These are phyloP conservation scores for Rhombomys opimus DNA, from an alignment of 2,113 vertebrate species.

Conservation along the genomic window DNA sequence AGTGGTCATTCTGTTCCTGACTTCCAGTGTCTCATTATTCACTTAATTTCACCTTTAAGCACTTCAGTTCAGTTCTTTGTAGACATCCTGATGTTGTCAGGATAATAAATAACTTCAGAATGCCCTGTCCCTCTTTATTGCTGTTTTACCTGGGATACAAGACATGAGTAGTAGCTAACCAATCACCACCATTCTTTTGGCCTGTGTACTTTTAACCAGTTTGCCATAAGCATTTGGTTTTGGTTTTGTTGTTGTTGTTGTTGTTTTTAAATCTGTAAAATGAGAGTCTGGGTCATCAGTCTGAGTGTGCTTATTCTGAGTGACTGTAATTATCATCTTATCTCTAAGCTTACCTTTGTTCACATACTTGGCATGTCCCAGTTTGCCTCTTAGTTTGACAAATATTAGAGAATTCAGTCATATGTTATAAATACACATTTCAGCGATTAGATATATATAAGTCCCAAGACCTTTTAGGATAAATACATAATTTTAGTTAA, in stretches of 20 bases:
- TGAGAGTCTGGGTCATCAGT: background rate
- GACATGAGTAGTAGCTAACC: no score
- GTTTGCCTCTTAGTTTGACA: background rate
- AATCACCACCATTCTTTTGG: background rate
- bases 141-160: background rate
- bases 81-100: background rate
- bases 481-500: background rate
- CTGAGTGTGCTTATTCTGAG: background rate
- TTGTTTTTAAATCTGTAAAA: background rate
- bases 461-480: background rate
- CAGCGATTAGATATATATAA: background rate
- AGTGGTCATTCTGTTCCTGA: no score
- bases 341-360: background rate
- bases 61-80: background rate
- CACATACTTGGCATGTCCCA: background rate
- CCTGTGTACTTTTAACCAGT: background rate
- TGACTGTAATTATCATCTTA: background rate
- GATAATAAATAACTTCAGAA: background rate
- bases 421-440: background rate
- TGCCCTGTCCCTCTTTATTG: background rate
- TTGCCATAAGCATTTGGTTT: background rate
- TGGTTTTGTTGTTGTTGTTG: background rate
- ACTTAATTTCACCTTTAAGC: background rate
- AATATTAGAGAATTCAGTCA: slow-evolving; percentile 6
- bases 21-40: background rate